phyloP scores from a whole-genome alignment of 2,888 invertebrate genomes.

The Tetragonisca angustula region DNA sequence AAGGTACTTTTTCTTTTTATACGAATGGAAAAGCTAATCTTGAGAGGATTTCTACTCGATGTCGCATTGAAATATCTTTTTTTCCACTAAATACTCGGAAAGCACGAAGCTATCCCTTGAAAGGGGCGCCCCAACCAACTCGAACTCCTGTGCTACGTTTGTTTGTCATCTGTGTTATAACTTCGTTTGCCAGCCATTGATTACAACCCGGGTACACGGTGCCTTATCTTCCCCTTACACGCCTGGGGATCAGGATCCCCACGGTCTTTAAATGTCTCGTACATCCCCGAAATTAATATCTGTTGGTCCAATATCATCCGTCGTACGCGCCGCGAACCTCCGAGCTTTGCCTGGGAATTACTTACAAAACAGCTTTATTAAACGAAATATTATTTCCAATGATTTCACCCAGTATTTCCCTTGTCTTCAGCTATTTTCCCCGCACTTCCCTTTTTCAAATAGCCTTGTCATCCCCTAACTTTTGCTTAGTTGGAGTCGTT shows the following conservation, averaged over 20 bases:
- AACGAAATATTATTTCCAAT: slow-evolving; percentile 64
- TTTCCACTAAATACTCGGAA: neutral
- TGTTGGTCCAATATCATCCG: slow-evolving; percentile 80
- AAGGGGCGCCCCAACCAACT: neutral
- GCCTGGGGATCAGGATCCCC: slow-evolving; percentile 79
- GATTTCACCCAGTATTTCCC: slow-evolving; percentile 38
- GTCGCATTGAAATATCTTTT: neutral
- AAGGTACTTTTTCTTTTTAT: neutral
- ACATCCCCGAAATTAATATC: slow-evolving; percentile 83
- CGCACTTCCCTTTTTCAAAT: neutral
- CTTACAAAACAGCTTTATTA: slow-evolving; percentile 73
- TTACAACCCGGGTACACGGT: slow-evolving; percentile 77
- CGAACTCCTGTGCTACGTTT: slow-evolving; percentile 47
- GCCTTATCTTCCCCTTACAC: slow-evolving; percentile 83
- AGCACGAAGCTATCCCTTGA: neutral
- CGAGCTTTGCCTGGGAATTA: slow-evolving; percentile 57
- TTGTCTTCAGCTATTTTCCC: neutral
- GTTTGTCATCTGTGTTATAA: slow-evolving; percentile 71
- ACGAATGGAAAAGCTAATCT: neutral
- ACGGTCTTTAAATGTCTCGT: slow-evolving; percentile 79
- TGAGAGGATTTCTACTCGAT: neutral
- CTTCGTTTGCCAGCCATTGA: slow-evolving; percentile 78
- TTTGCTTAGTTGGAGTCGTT: slow-evolving; percentile 14
- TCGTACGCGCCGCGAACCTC: slow-evolving; percentile 62
- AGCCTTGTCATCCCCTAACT: slow-evolving; percentile 11